Evolutionary conservation across 2,888 invertebrate genomes (phyloP), one percentile per base, ranked within the genome.

Genomic region (Meliscaeva auricollis): DNA sequence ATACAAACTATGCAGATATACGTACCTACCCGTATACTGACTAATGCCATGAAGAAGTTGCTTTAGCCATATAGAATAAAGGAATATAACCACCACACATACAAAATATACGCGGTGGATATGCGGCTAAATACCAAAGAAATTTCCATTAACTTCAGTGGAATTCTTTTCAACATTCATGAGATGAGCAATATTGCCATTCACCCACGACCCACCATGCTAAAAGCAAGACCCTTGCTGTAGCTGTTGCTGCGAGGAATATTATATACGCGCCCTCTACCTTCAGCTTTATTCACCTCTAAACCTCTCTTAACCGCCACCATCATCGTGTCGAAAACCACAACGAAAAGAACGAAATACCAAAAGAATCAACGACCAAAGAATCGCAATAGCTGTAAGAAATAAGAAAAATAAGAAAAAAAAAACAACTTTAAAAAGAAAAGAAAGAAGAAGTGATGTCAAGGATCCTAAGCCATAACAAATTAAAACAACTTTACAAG

Each of bases 401-500:
- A 35, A 35, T 17, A 58, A 6, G 38, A 58, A 58, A 35, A 46
- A 41, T 2, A 41, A 41, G 26, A 26, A 48, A n/a, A 22, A 41
- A 6, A 32, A 32, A 22, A 35, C 7, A 46, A 38, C n/a, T n/a
- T n/a, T n/a, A 17, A n/a, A 35, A 54, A 9, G 15, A 66, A 70
- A 66, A 76, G 15, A 58, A 56, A 22, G 22, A 13, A 66, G 54
- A 66, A 73, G 72, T 15, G 35, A 81, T 81, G 76, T 81, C 81
- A 85, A 85, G 85, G 85, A 85, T 81, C 81, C 85, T 77, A 69
- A 85, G 85, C 85, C 56, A 85, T 85, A 85, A 85, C 85, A 85
- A 85, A 85, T 85, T 85, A 81, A 81, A 85, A 85, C 76, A 85
- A 85, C 85, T 85, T 85, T 85, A 85, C 81, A 85, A 85, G 85